These are phyloP conservation scores for Panopea generosa DNA, from an alignment of 2,888 invertebrate species.

Conservation along the genomic window DNA sequence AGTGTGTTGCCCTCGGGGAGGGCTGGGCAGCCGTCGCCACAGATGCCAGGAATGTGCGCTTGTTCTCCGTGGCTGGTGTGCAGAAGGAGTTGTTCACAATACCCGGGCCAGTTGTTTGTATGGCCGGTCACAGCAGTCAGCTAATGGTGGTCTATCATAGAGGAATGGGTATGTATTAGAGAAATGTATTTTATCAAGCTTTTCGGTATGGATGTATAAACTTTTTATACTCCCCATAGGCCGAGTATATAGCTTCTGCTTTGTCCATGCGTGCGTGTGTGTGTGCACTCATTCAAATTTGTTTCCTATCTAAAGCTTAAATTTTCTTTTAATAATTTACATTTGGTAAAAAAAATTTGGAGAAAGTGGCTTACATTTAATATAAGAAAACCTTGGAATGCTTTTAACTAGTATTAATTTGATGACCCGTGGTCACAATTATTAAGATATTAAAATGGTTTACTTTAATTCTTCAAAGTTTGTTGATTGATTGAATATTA, in stretches of 20 bases:
- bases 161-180: constrained; percentile 85
- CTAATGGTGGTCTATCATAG: constrained; percentile 89
- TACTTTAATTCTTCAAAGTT: no score
- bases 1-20: constrained; percentile 87
- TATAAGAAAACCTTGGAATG: no score
- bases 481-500: no score
- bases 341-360: no score
- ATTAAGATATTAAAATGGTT: no score
- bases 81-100: constrained; percentile 92
- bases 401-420: no score
- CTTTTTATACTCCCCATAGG: not conserved
- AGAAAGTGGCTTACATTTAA: no score
- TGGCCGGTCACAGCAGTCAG: constrained; percentile 88
- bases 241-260: no score
- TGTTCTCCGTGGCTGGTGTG: constrained; percentile 94
- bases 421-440: no score
- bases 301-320: not conserved
- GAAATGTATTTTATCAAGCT: not conserved
- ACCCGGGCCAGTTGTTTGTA: constrained; percentile 90
- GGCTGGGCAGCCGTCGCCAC: constrained; percentile 94
- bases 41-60: constrained; percentile 90
- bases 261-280: no score
- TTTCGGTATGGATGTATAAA: not conserved
- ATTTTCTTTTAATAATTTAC: no score
- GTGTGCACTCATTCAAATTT: not conserved